Percentiles rank a stretch among this genome's conserved stretches.
These are phyloP conservation scores for Melopsittacus undulatus DNA, from an alignment of 2,797 vertebrate species.

Conservation along the genomic window DNA sequence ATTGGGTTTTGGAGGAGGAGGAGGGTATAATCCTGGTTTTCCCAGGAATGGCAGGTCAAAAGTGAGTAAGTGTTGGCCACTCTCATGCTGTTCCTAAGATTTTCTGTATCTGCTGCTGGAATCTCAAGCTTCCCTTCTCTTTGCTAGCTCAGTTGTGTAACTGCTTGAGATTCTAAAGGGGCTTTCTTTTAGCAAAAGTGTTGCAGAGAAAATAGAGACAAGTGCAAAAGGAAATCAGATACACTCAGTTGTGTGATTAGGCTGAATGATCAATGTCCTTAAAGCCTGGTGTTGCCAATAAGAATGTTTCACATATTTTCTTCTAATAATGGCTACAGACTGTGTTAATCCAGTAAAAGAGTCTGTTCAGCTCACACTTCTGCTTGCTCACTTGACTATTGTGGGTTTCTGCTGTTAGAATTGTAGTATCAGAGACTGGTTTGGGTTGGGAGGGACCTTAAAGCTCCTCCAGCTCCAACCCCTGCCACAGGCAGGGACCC, in stretches of 20 bases:
- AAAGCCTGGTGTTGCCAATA: not conserved
- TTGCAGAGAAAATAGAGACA: not conserved
- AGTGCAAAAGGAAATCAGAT: not conserved
- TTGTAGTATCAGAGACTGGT: not conserved
- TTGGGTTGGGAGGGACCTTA: not conserved
- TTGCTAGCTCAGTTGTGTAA: not conserved
- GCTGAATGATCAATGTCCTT: not conserved
- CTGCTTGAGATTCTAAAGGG: not conserved
- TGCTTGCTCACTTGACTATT: not conserved
- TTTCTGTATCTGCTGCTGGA: not conserved
- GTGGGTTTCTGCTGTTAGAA: not conserved
- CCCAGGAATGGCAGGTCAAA: not conserved
- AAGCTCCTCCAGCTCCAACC: not conserved
- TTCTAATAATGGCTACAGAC: not conserved
- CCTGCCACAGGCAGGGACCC: not conserved
- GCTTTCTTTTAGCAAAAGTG: not conserved
- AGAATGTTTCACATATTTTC: not conserved
- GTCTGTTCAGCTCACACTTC: not conserved
- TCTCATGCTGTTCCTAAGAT: not conserved
- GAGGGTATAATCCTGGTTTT: not conserved
- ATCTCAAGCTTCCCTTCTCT: not conserved
- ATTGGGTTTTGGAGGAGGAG: not conserved
- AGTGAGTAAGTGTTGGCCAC: not conserved
- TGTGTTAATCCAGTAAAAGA: not conserved
- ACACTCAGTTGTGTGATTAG: not conserved